Evolutionary conservation across 2,113 vertebrate species (phyloP).

Genomic region (Anhinga anhinga): DNA sequence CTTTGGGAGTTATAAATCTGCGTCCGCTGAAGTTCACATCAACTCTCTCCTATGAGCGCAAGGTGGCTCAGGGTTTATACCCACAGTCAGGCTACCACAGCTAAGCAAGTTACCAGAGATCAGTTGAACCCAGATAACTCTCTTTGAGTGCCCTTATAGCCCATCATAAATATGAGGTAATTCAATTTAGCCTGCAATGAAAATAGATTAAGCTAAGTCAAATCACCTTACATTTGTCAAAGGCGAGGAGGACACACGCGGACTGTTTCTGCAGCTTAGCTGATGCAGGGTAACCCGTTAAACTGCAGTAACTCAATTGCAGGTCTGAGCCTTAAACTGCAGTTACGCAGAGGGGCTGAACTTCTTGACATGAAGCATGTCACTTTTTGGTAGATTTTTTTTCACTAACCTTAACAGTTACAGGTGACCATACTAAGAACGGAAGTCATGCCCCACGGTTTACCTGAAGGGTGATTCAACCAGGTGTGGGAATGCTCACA

Average conservation of each 20-base stretch:
- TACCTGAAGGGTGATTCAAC: neutral
- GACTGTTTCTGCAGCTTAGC: slow-evolving; percentile 19
- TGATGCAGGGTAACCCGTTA: slow-evolving; percentile 17
- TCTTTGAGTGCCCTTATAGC: slow-evolving; percentile 48
- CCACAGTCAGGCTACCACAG: neutral
- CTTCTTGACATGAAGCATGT: neutral
- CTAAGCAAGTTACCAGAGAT: slow-evolving; percentile 59
- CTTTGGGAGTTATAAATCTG: neutral
- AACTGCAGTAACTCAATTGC: slow-evolving; percentile 55
- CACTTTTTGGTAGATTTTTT: neutral
- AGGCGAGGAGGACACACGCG: slow-evolving; percentile 28
- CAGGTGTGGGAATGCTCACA: neutral
- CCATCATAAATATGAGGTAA: slow-evolving; percentile 63
- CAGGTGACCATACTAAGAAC: neutral
- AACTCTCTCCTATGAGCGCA: neutral
- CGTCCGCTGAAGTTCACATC: neutral
- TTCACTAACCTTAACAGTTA: neutral
- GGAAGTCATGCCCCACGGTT: neutral
- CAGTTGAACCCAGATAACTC: slow-evolving; percentile 36
- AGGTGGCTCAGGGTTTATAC: slow-evolving; percentile 22
- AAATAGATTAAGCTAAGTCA: slow-evolving; percentile 66
- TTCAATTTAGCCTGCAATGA: slow-evolving; percentile 63
- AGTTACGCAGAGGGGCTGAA: neutral
- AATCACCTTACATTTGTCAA: slow-evolving; percentile 62
- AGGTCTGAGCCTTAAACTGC: slow-evolving; percentile 32